A percentile compares a stretch with the other conserved stretches of the same genome.
phyloP scores from a whole-genome alignment of 1,140 invertebrate species.

The Drosophila kurseongensis region DNA sequence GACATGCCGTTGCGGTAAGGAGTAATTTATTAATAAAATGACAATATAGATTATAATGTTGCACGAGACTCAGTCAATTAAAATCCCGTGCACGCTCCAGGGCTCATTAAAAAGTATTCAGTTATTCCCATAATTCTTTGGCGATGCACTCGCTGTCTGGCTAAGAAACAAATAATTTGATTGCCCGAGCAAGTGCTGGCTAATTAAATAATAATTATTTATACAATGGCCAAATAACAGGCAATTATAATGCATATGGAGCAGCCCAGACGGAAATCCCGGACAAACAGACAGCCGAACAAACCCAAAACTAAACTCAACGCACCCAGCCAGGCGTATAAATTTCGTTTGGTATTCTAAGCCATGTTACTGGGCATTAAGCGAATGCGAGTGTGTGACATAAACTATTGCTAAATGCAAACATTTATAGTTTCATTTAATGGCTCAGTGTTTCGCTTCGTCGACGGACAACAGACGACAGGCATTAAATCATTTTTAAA shows the following conservation, averaged over 20 bases:
- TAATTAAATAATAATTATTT: constrained; percentile 81
- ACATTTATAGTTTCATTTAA: constrained; percentile 77
- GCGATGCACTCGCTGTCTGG: constrained; percentile 50
- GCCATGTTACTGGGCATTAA: constrained; percentile 21
- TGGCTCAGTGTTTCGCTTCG: constrained; percentile 57
- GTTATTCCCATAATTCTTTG: constrained; percentile 55
- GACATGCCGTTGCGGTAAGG: constrained; percentile 46
- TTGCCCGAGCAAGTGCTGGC: constrained; percentile 54
- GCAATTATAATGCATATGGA: constrained; percentile 59
- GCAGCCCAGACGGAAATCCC: constrained; percentile 49
- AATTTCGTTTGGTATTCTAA: constrained; percentile 75
- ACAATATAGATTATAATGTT: constrained; percentile 7
- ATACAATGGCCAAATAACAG: constrained; percentile 62
- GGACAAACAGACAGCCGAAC: constrained; percentile 10
- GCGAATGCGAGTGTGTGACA: constrained; percentile 30
- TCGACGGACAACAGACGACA: constrained; percentile 25
- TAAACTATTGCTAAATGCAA: constrained; percentile 68
- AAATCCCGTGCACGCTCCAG: constrained; percentile 40
- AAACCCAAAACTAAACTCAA: constrained; percentile 17
- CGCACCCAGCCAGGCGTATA: constrained; percentile 51
- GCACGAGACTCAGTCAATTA: constrained; percentile 40
- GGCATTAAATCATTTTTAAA: constrained; percentile 79
- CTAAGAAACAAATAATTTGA: constrained; percentile 57
- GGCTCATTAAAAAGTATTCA: constrained; percentile 63
- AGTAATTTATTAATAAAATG: constrained; percentile 20